Evolutionary conservation across 2,797 vertebrate genomes (phyloP), one percentile per base, ranked within the genome.

Genomic region (Champsocephalus gunnari): DNA sequence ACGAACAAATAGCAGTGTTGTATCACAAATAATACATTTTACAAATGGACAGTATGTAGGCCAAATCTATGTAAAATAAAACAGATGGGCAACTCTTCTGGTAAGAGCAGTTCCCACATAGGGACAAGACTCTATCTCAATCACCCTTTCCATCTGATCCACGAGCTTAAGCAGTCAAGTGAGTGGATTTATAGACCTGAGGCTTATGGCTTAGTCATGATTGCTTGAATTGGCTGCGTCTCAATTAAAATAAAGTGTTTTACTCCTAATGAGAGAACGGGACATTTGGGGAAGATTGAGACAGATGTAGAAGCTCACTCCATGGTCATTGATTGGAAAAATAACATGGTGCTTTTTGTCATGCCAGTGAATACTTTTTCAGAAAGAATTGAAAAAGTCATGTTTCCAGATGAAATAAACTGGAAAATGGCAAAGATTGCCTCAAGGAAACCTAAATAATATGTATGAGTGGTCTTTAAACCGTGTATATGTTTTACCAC

Each of bases 141-240:
- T 84, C 83, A 82, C 76, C 74, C 76, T 85, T 79, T 90, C 80
- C 85, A 77, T 87, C 82, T 87, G 83, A 88, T 89, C 89, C 66
- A 61, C 12, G 73, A 73, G 87, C 87, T 89, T 89, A 92, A 81
- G 84, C 88, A 92, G 89, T 92, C 91, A 93, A 93, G 87, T 87
- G 86, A 87, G 79, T 90, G 89, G 92, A 93, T 94, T 94, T 94
- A 94, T 85, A 84, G 87, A 88, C 87, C 77, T 72, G 81, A 84
- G 84, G 92, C 92, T 93, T 88, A 86, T 60, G 86, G 90, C 88
- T 94, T 90, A 90, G 87, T 82, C 81, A 49, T 85, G 92, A 95
- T 93, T 93, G 88, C 92, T 94, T 92, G 89, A 89, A 89, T 88
- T 93, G 91, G 91, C 85, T 82, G 64, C 7, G 61, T 88, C 87